Conservation (phyloP, 2,797 vertebrate genomes). For the Alcedo atthis region DNA sequence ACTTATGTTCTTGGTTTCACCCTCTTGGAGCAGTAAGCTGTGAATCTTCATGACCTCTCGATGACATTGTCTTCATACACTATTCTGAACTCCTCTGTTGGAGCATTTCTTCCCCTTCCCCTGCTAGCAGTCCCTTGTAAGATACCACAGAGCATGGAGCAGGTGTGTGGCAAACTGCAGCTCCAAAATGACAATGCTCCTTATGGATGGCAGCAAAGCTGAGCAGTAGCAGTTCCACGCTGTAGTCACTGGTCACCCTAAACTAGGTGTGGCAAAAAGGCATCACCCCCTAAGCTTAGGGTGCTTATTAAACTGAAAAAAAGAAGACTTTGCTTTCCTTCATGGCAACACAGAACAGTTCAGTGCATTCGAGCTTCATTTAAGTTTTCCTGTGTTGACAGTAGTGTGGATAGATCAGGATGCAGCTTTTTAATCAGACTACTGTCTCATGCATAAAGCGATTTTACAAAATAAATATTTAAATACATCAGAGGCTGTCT, state of each 20-base stretch:
- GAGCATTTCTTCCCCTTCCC: background rate
- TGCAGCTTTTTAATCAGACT: slow-evolving; percentile 20
- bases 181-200: background rate
- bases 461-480: slow-evolving; percentile 64
- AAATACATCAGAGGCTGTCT: background rate
- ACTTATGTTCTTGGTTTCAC: background rate
- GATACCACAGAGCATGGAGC: background rate
- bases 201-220: background rate
- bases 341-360: background rate
- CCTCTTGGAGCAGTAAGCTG: background rate
- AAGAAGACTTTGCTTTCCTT: background rate
- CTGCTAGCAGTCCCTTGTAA: background rate
- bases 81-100: background rate
- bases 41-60: background rate
- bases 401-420: background rate
- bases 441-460: background rate
- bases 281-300: background rate
- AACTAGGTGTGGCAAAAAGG: background rate
- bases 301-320: background rate
- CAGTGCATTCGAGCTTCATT: background rate
- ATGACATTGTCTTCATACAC: background rate
- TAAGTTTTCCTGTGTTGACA: background rate
- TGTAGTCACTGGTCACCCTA: background rate
- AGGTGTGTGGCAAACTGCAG: background rate
- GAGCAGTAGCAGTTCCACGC: background rate